phyloP scores from a whole-genome alignment of 1,140 invertebrate species.

The Leptestheria dahalacensis region DNA sequence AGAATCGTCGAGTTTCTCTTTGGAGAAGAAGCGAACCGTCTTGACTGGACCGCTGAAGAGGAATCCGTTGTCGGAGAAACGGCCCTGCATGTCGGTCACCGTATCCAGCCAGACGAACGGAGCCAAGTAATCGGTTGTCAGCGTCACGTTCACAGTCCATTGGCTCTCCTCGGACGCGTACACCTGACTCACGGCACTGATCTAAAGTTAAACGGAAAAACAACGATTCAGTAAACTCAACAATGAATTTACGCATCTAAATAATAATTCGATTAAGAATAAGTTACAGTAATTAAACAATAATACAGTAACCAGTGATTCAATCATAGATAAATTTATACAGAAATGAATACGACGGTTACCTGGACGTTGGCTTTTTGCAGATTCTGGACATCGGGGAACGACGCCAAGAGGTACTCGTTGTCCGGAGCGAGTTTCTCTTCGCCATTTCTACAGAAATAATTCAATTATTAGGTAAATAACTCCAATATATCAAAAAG shows the following conservation, averaged over 20 bases:
- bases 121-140: constrained; percentile 34
- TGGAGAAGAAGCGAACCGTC: constrained; percentile 26
- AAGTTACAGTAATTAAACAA: too few species aligned
- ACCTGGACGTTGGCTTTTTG: constrained; percentile 8
- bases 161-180: neutral
- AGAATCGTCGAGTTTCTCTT: constrained; percentile 19
- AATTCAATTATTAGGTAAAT: neutral
- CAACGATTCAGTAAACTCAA: neutral
- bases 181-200: neutral
- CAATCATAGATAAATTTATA: neutral
- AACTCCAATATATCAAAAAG: neutral
- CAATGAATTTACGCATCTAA: too few species aligned
- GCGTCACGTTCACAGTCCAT: constrained; percentile 19
- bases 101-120: constrained; percentile 49
- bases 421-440: neutral
- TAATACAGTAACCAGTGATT: too few species aligned
- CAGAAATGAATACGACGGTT: neutral
- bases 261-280: too few species aligned
- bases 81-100: constrained; percentile 27
- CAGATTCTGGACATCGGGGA: constrained; percentile 9
- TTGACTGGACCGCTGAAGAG: constrained; percentile 23
- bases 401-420: constrained; percentile 6
- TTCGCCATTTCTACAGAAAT: neutral
- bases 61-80: constrained; percentile 51
- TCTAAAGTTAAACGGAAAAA: neutral